phyloP scores from a whole-genome alignment of 2,113 vertebrate genomes.

The Gadus chalcogrammus region DNA sequence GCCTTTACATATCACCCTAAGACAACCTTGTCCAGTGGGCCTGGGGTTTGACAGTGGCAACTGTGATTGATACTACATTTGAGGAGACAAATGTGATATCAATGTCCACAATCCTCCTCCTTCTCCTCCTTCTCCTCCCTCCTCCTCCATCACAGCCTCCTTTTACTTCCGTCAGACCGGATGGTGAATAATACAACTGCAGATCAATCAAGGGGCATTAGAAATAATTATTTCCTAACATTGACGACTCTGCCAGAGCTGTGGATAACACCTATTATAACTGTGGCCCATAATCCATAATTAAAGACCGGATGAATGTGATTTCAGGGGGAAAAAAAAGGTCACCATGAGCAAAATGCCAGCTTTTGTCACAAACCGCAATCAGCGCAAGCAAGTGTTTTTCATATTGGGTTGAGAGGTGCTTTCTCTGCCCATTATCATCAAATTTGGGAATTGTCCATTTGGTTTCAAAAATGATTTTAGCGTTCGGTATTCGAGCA shows the following conservation, averaged over 20 bases:
- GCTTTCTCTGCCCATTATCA: too few relatives aligned
- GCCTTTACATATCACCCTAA: too few relatives aligned
- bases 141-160: not conserved
- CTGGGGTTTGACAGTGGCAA: too few relatives aligned
- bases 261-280: conserved; percentile 51
- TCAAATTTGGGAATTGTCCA: too few relatives aligned
- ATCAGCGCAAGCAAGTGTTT: too few relatives aligned
- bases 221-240: conserved; percentile 53
- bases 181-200: conserved; percentile 47
- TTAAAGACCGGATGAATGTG: conserved; percentile 43
- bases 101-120: not conserved
- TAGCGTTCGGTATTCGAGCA: too few relatives aligned
- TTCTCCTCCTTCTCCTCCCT: not conserved
- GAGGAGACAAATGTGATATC: too few relatives aligned
- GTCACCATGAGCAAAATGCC: conserved; percentile 57
- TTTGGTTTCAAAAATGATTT: too few relatives aligned
- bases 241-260: conserved; percentile 41
- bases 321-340: conserved; percentile 37
- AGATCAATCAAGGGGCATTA: conserved; percentile 48
- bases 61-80: too few relatives aligned
- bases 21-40: too few relatives aligned
- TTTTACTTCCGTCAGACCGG: conserved; percentile 42
- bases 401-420: too few relatives aligned
- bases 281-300: conserved; percentile 41
- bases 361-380: conserved; percentile 20